These are phyloP conservation scores for Spheniscus humboldti DNA, from an alignment of 2,797 vertebrate species.

Conservation along the genomic window DNA sequence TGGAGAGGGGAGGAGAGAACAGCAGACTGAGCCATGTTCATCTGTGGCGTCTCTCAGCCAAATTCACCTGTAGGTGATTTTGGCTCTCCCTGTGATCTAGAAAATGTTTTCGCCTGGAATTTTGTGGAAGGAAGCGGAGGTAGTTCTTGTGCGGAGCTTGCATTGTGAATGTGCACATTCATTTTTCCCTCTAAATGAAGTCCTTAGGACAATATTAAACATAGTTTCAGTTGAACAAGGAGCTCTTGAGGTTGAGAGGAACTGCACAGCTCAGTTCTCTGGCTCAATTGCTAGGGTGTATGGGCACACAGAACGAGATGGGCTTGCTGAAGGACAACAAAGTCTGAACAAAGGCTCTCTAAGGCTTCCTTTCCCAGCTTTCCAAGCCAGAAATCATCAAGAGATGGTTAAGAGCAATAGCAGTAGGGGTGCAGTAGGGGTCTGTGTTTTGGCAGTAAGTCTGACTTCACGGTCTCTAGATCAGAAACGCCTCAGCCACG, in stretches of 20 bases:
- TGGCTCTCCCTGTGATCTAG: background rate
- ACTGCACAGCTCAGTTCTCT: background rate
- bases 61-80: background rate
- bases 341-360: background rate
- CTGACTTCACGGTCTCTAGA: background rate
- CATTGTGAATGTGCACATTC: background rate
- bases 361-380: background rate
- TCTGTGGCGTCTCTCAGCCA: background rate
- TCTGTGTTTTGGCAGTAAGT: constrained; percentile 21
- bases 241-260: background rate
- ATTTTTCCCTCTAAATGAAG: background rate
- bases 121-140: background rate
- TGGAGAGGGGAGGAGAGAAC: background rate
- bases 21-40: background rate
- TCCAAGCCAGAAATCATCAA: background rate
- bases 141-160: background rate
- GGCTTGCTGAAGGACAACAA: background rate
- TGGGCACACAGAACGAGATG: background rate
- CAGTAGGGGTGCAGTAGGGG: background rate
- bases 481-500: background rate
- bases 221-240: background rate
- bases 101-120: background rate
- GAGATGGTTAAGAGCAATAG: background rate
- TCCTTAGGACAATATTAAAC: background rate
- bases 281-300: background rate